Evolutionary conservation across 37 sponge, comb jelly and placozoan genomes (phyloP).

Genomic region (Oopsacas minuta): DNA sequence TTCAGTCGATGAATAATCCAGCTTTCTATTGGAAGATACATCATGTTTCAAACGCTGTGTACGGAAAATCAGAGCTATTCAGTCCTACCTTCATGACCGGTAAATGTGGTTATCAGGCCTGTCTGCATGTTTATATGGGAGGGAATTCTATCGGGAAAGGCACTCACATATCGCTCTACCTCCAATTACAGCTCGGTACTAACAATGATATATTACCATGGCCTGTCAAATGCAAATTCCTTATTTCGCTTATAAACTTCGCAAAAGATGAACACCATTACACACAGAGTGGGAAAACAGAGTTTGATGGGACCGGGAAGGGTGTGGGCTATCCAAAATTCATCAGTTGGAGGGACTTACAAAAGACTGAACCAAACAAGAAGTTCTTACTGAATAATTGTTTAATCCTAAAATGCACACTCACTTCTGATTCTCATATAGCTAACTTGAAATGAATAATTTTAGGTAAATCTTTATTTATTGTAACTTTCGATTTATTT

Average conservation of each 20-base stretch:
- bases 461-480: too few relatives aligned
- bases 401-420: neutral
- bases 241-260: neutral
- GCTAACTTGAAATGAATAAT: neutral
- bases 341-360: neutral
- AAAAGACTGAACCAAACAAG: neutral
- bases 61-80: neutral
- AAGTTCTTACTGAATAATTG: neutral
- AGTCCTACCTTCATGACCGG: slow-evolving; percentile 7
- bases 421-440: neutral
- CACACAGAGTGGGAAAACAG: neutral
- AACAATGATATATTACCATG: neutral
- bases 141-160: slow-evolving; percentile 13
- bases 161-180: neutral
- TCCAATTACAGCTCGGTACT: neutral
- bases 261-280: neutral
- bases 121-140: slow-evolving; percentile 1
- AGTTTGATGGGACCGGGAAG: neutral
- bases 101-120: neutral
- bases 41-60: neutral
- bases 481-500: too few relatives aligned
- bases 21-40: slow-evolving; percentile 16
- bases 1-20: neutral
- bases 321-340: neutral
- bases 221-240: neutral